Base-by-base conservation (phyloP, 2,113 vertebrate species). In the Aldabrachelys gigantea region DNA sequence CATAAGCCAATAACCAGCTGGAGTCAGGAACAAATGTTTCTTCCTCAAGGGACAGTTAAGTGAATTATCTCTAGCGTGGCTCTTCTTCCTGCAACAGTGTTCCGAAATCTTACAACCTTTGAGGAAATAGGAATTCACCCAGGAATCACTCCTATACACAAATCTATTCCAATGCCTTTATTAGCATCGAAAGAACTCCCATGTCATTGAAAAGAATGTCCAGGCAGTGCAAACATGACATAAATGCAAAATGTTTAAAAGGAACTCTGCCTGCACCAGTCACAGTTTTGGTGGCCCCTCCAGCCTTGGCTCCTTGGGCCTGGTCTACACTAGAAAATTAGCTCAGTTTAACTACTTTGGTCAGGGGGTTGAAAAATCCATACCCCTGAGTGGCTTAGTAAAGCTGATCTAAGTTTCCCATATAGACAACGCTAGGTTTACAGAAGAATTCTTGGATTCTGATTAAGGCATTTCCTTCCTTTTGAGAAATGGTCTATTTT, bases 31-130 rank as follows among this genome's bases (percentile, higher is more conserved):
- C 86, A 35, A 44, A 44, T 76, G 5, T 10, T 10, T 44, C 72
- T 80, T 96, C 89, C 12, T 2, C 62, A 8, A 75, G 93, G 85
- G 90, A 82, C 31, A 94, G 80, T 88, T 95, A 89, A 38, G 54
- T 76, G 24, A 89, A 91, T 35, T 92, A 19, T 84, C 54, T 53
- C 52, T 53, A 76, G n/a, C 10, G 78, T 27, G 47, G 80, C 65
- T 87, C 90, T 94, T 82, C 24, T 49, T 56, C 10, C 21, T 38
- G 56, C 57, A 82, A 76, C 0, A 0, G 90, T 85, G 5, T 76
- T 76, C 78, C 2, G 89, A 87, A 78, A 83, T 91, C 6, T 79
- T 83, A 85, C 80, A 35, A 8, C 79, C 90, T 62, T 57, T 41
- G 89, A 41, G 16, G 54, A 75, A 94, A 79, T 4, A 16, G 7